Percentiles rank a stretch among this genome's conserved stretches.
These are phyloP conservation scores for Agapetus fuscipes DNA, from an alignment of 2,888 invertebrate species.

Conservation along the genomic window DNA sequence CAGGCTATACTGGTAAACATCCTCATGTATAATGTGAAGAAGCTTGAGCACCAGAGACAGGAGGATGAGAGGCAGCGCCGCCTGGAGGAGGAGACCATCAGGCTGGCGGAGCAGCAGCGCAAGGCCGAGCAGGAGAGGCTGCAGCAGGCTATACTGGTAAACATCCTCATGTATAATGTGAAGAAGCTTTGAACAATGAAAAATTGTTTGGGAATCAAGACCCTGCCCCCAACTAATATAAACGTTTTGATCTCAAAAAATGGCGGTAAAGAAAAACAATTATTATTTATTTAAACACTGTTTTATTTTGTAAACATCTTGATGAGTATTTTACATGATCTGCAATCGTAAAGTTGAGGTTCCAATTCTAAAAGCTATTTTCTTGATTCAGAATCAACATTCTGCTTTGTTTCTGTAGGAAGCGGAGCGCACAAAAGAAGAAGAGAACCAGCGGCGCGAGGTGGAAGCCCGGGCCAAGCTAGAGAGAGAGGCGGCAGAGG, in stretches of 20 bases:
- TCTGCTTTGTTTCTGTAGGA: slow-evolving; percentile 52
- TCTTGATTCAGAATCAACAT: no score
- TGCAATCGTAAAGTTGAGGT: no score
- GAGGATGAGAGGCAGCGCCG: slow-evolving; percentile 80
- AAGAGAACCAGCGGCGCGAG: slow-evolving; percentile 62
- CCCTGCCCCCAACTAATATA: no score
- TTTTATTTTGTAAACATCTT: no score
- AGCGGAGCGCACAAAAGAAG: slow-evolving; percentile 65
- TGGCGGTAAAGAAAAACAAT: no score
- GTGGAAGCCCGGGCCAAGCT: slow-evolving; percentile 52
- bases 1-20: slow-evolving; percentile 66
- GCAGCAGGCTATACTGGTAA: slow-evolving; percentile 67
- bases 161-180: neutral
- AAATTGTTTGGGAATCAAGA: no score
- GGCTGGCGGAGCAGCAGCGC: slow-evolving; percentile 70
- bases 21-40: slow-evolving; percentile 40
- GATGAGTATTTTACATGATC: no score
- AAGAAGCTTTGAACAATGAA: no score
- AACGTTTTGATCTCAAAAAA: no score
- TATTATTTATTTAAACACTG: no score
- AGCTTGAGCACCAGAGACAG: slow-evolving; percentile 61
- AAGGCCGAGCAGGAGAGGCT: slow-evolving; percentile 79
- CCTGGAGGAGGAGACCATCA: slow-evolving; percentile 70
- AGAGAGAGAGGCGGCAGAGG: slow-evolving; percentile 45
- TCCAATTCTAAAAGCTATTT: no score